Evolutionary conservation across 2,888 invertebrate genomes (phyloP), one percentile per base, ranked within the genome.

Genomic region (Himalopsyche kuldschensis): DNA sequence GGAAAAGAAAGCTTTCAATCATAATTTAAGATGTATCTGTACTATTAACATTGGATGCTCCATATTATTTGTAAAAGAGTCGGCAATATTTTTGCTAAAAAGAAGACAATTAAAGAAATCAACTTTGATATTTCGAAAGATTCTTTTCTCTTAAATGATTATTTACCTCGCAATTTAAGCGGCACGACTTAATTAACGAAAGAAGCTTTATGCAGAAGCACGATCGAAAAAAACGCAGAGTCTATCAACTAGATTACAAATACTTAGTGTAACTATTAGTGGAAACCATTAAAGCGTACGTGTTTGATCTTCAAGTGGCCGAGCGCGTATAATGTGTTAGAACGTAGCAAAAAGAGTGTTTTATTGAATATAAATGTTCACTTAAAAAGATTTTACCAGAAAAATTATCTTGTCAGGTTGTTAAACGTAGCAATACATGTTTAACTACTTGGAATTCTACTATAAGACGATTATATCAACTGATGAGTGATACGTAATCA

Each of bases 231-330:
- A 69, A 69, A 24, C 69, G 30, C 10, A 69, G 48, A 48, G 69
- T 69, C 69, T 69, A 47, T 63, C 48, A 75, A 79, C 75, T 79
- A 79, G 79, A 79, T 82, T 82, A 79, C 82, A 78, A 30, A 76
- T 79, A 79, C 82, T 82, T 82, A 78, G 82, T 79, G 69, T 75
- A 78, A 79, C 79, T 79, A 82, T 82, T 82, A 79, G 79, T 48
- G 76, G 82, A 79, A 79, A 48, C 82, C 75, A 76, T 82, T 82
- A 82, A 35, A 32, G 75, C 69, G 82, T 4, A 79, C 82, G 82
- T 82, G 82, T 31, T 20, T 55, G 48, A 79, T 79, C 48, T 24
- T 35, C 69, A 27, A 46, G 27, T 69, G 69, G 69, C 24, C 27
- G 27, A 30, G 20, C 69, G 30, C 10, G 24, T 8, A 69, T 41